Base-by-base conservation (phyloP, 2,888 invertebrate species). In the Eucera pruinosa region DNA sequence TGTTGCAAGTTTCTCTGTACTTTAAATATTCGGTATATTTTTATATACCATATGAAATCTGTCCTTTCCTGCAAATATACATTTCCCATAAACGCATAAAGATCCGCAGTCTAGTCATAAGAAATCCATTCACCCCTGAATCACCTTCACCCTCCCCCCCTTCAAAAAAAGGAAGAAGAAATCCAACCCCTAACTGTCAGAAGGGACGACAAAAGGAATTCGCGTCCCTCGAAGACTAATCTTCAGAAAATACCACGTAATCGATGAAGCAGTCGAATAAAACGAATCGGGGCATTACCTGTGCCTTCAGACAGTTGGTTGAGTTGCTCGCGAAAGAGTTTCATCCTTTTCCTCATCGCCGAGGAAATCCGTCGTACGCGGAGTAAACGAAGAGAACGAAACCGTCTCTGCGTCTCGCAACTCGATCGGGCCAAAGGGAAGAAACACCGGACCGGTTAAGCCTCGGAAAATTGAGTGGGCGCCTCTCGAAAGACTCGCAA, bases 381-480 rank as follows among this genome's bases (percentile, higher is more conserved):
- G 81, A 71, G 72, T 77, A 71, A 82, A 84, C 74, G 78, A 84
- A 77, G 80, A 78, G 81, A 77, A 80, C 69, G 71, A 47, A 48
- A 55, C 3, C 70, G 78, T 84, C 82, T 84, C 82, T 81, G 87
- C 80, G 88, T 86, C 80, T 79, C 71, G 72, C 78, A 78, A 66
- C 60, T 39, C 76, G 80, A 72, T 72, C 77, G 41, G 68, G 13
- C 52, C 64, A 64, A 76, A 75, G 65, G 70, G 71, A 76, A 65
- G 78, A 74, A 72, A 80, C 75, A 65, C 25, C 62, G 60, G 78
- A 84, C 79, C 82, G 86, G 88, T 89, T 90, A 89, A 91, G 90
- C 91, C 87, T 86, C 87, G 89, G 89, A 90, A 91, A 91, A 91
- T 91, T 91, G 91, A 91, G 90, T 89, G 87, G 87, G 80, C 89